Evolutionary conservation across 2,888 invertebrate genomes (phyloP), one percentile per base, ranked within the genome.

Genomic region (Aspidapion aeneum): DNA sequence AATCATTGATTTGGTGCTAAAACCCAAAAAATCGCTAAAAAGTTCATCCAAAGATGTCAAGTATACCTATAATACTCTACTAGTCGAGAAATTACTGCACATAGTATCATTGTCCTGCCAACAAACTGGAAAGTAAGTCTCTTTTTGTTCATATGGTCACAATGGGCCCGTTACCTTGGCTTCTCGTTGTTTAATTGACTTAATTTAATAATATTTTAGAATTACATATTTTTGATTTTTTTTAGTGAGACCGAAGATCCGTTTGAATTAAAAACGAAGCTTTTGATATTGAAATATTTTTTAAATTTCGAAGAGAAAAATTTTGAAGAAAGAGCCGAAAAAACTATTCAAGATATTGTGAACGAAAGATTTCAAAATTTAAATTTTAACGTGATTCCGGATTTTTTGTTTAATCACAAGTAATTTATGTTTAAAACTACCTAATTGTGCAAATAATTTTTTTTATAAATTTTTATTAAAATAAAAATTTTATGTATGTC

Each of bases 81-180:
- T 97, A 51, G 90, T 95, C 57, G 93, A 95, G 64, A 90, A 90
- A 75, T 81, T 97, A 58, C 86, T 96, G 74, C 86, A 89, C 56
- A 94, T 97, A 59, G 89, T 96, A 21, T 87, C 89, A 61, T 83
- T 89, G 61, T 91, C 93, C 69, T 94, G 94, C 80, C 94, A 95
- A 81, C 90, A 91, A 89, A 94, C 90, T 20, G 91, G 93, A 59
- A 64, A 66, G 68, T 66, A 55, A 59, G 63, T 57, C 3, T 48
- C 16, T 50, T 17, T 17, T 7, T 35, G 35, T 5, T 17, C 52
- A 52, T 12, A 12, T 12, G 12, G 7, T 48, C 12, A 12, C 9
- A 48, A 48, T 12, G 7, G 49, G 12, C 7, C 49, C 12, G 12
- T 12, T 48, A 48, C 49, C 12, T 48, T 48, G 12, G 18, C 17